Base-by-base conservation (phyloP, 2,113 vertebrate species). In the Salvelinus fontinalis region DNA sequence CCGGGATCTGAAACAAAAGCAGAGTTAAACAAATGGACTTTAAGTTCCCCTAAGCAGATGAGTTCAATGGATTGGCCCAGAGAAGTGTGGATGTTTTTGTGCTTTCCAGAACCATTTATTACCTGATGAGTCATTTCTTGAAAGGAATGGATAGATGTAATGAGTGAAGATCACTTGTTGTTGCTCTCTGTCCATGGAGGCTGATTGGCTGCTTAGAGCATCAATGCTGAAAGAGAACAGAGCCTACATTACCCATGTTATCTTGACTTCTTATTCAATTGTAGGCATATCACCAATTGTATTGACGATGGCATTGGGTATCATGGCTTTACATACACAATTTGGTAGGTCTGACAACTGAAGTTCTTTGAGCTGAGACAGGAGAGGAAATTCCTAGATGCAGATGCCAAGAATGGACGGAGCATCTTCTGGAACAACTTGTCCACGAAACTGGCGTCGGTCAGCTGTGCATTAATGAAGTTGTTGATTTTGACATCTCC, bases 131-230 rank as follows among this genome's bases (percentile, higher is more conserved):
- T 83, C 74, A 67, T 57, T 73, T 67, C 79, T 82, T 44, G 79
- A 81, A 1, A 90, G 81, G 87, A 89, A 91, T 16, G 79, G 77
- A 29, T 74, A 18, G 77, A 90, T 77, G 67, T 90, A 90, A 11
- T 77, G 13, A 72, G 70, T 80, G 70, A 79, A 86, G 66, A 90
- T 74, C 20, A 34, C 16, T 59, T 8, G 59, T 49, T 80, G 70
- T 48, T 13, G 29, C 16, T 76, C 7, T 44, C n/a, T 64, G 39
- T 77, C 27, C 87, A 90, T 88, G 68, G 29, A 65, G 26, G 54
- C 12, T 3, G 1, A 78, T 70, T 83, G 86, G 29, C 8, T 60
- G 34, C 78, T 72, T 26, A 92, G 75, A 74, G 74, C 78, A 16
- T 39, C 20, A 73, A 90, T 72, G 62, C 87, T 90, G 71, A 65